Conservation (phyloP, 1,140 invertebrate genomes). For the Drosophila lini region DNA sequence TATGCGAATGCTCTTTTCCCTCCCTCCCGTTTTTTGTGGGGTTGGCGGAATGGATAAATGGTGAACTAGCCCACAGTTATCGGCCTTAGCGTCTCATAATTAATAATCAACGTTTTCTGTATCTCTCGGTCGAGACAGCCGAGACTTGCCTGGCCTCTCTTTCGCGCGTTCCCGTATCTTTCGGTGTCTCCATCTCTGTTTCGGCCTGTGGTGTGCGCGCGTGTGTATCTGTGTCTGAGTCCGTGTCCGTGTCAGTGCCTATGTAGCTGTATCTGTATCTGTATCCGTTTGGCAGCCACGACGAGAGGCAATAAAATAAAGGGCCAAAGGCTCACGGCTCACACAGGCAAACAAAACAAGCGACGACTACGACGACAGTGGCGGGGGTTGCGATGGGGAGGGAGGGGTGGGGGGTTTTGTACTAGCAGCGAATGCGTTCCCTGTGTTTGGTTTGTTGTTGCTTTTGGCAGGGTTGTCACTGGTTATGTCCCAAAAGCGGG, state of each 20-base stretch:
- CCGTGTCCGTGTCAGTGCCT: slow-evolving; percentile 4
- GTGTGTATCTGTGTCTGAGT: slow-evolving; percentile 2
- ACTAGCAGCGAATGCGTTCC: slow-evolving; percentile 30
- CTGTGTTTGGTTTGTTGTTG: slow-evolving; percentile 30
- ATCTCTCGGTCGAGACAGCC: slow-evolving; percentile 39
- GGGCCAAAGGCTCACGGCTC: slow-evolving; percentile 43
- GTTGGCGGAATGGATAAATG: slow-evolving; percentile 9
- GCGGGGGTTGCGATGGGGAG: neutral
- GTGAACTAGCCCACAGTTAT: slow-evolving; percentile 57
- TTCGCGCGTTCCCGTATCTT: slow-evolving; percentile 12
- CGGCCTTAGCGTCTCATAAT: slow-evolving; percentile 72
- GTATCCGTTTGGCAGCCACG: slow-evolving; percentile 46
- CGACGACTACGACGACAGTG: slow-evolving; percentile 12
- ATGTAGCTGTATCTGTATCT: slow-evolving; percentile 17
- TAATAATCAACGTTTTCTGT: slow-evolving; percentile 77
- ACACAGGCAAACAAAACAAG: slow-evolving; percentile 44
- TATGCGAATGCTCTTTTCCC: slow-evolving; percentile 2
- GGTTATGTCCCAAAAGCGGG: slow-evolving; percentile 43
- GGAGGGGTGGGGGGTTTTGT: neutral
- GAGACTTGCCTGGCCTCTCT: slow-evolving; percentile 7
- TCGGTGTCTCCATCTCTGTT: slow-evolving; percentile 7
- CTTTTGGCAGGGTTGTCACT: slow-evolving; percentile 44
- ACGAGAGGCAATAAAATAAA: slow-evolving; percentile 60
- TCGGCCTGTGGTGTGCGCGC: slow-evolving; percentile 5
- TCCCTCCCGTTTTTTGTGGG: neutral